A percentile compares a stretch with the other conserved stretches of the same genome.
Conservation (phyloP, 2,888 invertebrate genomes). For the Epirrita christyi region DNA sequence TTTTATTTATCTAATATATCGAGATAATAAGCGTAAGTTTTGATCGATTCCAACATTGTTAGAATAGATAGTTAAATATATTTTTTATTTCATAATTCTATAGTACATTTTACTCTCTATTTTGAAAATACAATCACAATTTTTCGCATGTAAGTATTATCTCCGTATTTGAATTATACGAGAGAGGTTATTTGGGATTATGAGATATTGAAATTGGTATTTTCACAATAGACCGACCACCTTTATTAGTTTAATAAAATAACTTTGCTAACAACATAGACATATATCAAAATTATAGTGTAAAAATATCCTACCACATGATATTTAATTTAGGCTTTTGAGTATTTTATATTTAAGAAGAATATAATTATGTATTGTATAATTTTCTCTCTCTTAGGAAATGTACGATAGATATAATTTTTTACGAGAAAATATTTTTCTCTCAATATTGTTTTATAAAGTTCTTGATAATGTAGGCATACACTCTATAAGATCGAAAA, state of each 20-base stretch:
- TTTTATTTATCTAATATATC: constrained; percentile 70
- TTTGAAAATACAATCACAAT: constrained; percentile 19
- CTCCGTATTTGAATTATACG: not conserved
- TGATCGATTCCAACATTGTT: constrained; percentile 64
- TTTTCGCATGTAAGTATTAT: not conserved
- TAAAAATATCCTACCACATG: constrained; percentile 67
- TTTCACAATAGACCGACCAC: constrained; percentile 37
- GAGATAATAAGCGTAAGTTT: constrained; percentile 82
- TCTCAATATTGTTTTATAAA: constrained; percentile 29
- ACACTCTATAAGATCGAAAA: constrained; percentile 12
- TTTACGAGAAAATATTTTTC: constrained; percentile 25
- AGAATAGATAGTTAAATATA: constrained; percentile 56
- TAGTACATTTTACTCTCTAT: constrained; percentile 35
- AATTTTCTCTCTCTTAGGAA: constrained; percentile 76
- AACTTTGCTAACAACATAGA: constrained; percentile 50
- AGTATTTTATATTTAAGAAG: constrained; percentile 58
- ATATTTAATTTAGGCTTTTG: constrained; percentile 59
- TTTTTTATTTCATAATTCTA: constrained; percentile 39
- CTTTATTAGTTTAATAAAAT: constrained; percentile 39
- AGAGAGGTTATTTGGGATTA: no score
- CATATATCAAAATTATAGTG: constrained; percentile 61
- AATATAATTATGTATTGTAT: constrained; percentile 59
- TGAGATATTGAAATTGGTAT: constrained; percentile 9
- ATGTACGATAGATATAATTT: constrained; percentile 60
- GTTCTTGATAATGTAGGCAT: constrained; percentile 17